Base-by-base conservation (phyloP, 2,888 invertebrate species). In the Erpobdella octoculata region DNA sequence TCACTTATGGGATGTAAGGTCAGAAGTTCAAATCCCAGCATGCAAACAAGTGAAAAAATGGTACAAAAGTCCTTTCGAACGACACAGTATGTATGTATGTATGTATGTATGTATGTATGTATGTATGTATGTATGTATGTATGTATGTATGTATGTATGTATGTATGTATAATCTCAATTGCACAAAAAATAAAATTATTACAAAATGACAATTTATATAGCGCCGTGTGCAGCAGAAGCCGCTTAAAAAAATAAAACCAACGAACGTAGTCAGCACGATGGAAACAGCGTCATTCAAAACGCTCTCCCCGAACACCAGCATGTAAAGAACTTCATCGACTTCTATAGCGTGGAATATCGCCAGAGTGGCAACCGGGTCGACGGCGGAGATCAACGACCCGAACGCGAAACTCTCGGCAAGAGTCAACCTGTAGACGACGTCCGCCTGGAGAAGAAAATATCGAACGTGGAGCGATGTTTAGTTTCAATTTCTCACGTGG, bases 291-390 rank as follows among this genome's bases (percentile, higher is more conserved):
- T 98, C 98, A 85, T 98, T 98, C 5, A 98, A 86, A 79, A 95
- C 93, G 78, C 92, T 92, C 81, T 91, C 91, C 35, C 93, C 96
- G 86, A 98, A 98, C 0, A 98, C 97, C 85, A 98, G 89, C 97
- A 99, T 99, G 86, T 98, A 97, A 0, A 98, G 86, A 5, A 98
- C 90, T 15, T 67, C 46, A 67, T 67, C 38, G 5, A 36, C 37
- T 67, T 98, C 92, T 35, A 97, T 85, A 1, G 96, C 96, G 85
- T 97, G 94, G 81, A 98, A 98, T 77, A 98, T 98, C 12, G 98
- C 97, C 36, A 98, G 90, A 0, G 98, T 99, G 4, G 97, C 97
- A 0, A 98, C 97, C 0, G 98, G 98, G 85, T 98, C 98, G 4
- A 98, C 97, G 35, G 98, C 98, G 1, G 96, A 97, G 82, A 98